Base-by-base conservation (phyloP, 2,888 invertebrate species). In the Conchocele bisecta region DNA sequence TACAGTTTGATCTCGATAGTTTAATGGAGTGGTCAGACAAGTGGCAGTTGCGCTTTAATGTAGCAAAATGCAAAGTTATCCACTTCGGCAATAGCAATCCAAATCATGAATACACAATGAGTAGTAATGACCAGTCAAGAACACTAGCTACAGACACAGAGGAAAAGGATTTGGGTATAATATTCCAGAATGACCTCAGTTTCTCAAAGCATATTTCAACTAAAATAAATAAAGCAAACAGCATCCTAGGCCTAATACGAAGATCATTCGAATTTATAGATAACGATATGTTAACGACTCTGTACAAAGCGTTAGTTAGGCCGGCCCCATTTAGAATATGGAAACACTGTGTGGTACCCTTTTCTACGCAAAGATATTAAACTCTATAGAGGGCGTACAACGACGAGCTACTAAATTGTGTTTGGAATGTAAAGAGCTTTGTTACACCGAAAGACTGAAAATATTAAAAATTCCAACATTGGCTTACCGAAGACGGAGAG, bases 361-460 rank as follows among this genome's bases (percentile, higher is more conserved):
- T 4, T 54, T 28, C n/a, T 20, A 44, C 22, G 17, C 4, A 33
- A 41, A 17, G 33, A 59, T 22, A 54, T 37, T 6, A 31, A 13
- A n/a, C 15, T 31, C 54, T 28, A 22, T 57, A 5, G 59, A 59
- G 29, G 48, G 48, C 6, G 59, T 59, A 3, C 46, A 59, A 31
- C 20, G 29, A 26, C 29, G 59, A 46, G 59, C 46, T 4, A 59
- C 59, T 22, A 59, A 46, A 59, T 28, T 59, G 29, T 15, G 31
- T 3, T 37, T 48, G 35, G 9, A n/a, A 24, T n/a, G 44, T 26
- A 59, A n/a, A 31, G 29, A 46, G 22, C 22, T 59, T 7, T 22
- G 5, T 2, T 46, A 46, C n/a, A 13, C 1, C 20, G 46, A 59
- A 7, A 59, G 59, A 28, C 46, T 46, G n/a, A 28, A 22, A 54